Percentiles rank a stretch among this genome's conserved stretches.
phyloP scores from a whole-genome alignment of 2,888 invertebrate genomes.

The Troides helena region DNA sequence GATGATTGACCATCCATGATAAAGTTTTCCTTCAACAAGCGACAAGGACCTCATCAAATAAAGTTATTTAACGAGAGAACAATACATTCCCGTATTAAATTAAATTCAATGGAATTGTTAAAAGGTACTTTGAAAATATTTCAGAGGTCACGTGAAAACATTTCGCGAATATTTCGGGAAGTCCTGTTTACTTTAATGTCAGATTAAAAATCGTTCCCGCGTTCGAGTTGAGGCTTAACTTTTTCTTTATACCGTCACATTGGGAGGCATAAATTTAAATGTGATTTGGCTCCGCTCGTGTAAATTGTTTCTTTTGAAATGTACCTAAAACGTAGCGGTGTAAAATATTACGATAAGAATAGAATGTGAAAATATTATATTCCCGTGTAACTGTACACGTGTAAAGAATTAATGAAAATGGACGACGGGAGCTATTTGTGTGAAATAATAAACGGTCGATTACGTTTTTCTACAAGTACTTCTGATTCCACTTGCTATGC shows the following conservation, averaged over 20 bases:
- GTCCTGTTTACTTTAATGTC: neutral
- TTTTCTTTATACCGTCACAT: too few relatives aligned
- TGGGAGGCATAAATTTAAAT: too few relatives aligned
- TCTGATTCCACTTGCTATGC: neutral
- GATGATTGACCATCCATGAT: too few relatives aligned
- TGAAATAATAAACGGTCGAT: neutral
- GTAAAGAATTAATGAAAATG: neutral
- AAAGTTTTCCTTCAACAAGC: too few relatives aligned
- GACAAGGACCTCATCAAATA: too few relatives aligned
- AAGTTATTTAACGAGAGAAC: too few relatives aligned
- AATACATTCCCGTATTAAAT: neutral
- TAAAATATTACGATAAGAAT: neutral
- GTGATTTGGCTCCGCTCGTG: too few relatives aligned
- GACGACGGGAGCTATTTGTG: neutral
- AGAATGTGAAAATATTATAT: neutral
- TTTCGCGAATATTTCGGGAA: neutral
- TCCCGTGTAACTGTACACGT: neutral
- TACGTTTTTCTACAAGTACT: neutral
- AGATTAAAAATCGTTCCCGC: neutral
- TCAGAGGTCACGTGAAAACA: neutral
- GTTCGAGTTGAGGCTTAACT: too few relatives aligned
- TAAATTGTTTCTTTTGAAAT: neutral
- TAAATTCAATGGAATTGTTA: neutral
- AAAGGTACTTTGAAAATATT: neutral
- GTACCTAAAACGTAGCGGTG: neutral